A percentile compares a stretch with the other conserved stretches of the same genome.
phyloP scores from a whole-genome alignment of 2,113 vertebrate species.

The Numenius arquata region DNA sequence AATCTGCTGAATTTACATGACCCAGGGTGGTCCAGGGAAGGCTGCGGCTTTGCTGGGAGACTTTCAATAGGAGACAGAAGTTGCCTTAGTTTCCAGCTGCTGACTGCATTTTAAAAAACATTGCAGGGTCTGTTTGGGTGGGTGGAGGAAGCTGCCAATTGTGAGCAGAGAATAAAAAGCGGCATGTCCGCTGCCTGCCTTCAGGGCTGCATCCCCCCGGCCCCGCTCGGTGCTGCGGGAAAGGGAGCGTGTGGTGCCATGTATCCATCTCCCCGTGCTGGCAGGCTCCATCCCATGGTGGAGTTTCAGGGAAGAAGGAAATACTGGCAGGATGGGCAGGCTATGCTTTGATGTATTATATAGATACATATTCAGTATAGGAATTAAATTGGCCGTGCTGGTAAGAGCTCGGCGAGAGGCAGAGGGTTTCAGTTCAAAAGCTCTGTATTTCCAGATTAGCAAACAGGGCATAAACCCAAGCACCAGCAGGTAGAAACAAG shows the following conservation, averaged over 20 bases:
- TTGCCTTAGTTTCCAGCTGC: constrained; percentile 70
- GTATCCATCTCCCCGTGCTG: rapidly evolving
- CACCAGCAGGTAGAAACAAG: background rate
- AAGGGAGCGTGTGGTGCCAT: background rate
- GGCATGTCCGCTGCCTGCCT: background rate
- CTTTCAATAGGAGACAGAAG: constrained; percentile 70
- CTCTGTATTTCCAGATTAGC: background rate
- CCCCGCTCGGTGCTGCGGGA: background rate
- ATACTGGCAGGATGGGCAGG: background rate
- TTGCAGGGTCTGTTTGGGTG: constrained; percentile 44
- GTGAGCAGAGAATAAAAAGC: constrained; percentile 45
- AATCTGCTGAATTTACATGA: constrained; percentile 76
- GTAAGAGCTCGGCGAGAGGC: background rate
- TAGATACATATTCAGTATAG: rapidly evolving
- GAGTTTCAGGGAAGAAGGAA: background rate
- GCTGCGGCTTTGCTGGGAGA: constrained; percentile 60
- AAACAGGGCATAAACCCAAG: background rate
- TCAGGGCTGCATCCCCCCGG: background rate
- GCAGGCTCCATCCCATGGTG: background rate
- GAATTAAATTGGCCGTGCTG: rapidly evolving
- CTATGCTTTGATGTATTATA: background rate
- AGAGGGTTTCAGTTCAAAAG: background rate
- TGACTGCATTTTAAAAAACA: constrained; percentile 67
- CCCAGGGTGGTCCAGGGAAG: constrained; percentile 62
- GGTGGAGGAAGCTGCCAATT: constrained; percentile 51